Conservation (phyloP, 2,113 vertebrate species). For the Taurulus bubalis region DNA sequence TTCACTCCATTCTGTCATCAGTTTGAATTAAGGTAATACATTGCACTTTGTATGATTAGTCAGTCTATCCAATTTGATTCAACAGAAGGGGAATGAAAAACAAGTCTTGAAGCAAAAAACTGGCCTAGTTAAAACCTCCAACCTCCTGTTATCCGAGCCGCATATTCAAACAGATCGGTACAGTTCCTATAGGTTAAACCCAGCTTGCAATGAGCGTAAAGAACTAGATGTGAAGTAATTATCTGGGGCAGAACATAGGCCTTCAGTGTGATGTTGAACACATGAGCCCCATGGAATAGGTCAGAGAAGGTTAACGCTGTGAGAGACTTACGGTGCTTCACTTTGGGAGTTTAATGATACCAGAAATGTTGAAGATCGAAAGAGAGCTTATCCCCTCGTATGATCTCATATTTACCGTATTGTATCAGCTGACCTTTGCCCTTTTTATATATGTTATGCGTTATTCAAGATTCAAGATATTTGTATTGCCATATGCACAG, state of each 20-base stretch:
- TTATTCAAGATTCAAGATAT: no score
- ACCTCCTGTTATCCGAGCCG: slow-evolving; percentile 13
- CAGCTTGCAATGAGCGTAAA: slow-evolving; percentile 24
- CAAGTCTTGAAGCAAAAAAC: neutral
- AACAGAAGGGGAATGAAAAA: slow-evolving; percentile 9
- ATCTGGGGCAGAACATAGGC: slow-evolving; percentile 47
- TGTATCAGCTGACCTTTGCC: neutral
- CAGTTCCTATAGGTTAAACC: slow-evolving; percentile 12
- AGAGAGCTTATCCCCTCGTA: neutral
- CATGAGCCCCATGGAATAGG: slow-evolving; percentile 38
- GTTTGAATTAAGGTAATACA: neutral
- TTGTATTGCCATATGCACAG: no score
- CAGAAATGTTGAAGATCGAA: neutral
- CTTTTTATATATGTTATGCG: no score
- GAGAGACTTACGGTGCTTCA: slow-evolving; percentile 2
- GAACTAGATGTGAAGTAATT: slow-evolving; percentile 48
- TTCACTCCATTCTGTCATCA: neutral
- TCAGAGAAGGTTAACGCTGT: slow-evolving; percentile 43
- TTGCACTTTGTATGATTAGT: neutral
- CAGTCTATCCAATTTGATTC: neutral
- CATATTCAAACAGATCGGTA: slow-evolving; percentile 1
- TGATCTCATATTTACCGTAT: neutral
- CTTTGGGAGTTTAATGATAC: neutral
- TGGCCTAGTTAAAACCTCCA: slow-evolving; percentile 9
- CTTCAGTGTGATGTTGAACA: slow-evolving; percentile 12